Evolutionary conservation across 2,797 vertebrate genomes (phyloP).

Genomic region (Garrulus glandarius): DNA sequence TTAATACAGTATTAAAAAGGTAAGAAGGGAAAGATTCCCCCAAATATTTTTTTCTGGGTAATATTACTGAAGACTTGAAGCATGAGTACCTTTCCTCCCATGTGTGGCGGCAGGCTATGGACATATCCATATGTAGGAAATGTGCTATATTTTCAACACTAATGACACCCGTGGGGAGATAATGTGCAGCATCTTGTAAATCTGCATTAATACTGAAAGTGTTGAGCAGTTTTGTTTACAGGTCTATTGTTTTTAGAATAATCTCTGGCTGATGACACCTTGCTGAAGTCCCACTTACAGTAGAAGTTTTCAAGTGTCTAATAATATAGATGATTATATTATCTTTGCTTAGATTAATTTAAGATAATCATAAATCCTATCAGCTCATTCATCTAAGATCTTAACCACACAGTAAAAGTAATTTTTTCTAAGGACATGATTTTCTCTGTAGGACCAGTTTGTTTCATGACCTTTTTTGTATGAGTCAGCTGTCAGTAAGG

Average conservation of each 20-base stretch:
- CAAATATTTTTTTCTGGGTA: neutral
- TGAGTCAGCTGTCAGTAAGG: neutral
- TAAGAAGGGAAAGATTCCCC: neutral
- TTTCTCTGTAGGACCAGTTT: neutral
- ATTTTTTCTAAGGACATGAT: conserved; percentile 1
- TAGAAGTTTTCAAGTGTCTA: neutral
- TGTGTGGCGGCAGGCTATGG: neutral
- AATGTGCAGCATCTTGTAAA: neutral
- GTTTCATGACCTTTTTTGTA: neutral
- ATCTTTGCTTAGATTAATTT: neutral
- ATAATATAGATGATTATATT: conserved; percentile 9
- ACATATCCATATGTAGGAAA: neutral
- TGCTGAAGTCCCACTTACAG: neutral
- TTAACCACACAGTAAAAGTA: neutral
- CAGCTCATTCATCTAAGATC: neutral
- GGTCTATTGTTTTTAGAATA: neutral
- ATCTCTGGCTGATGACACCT: neutral
- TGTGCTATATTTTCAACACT: neutral
- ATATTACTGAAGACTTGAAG: neutral
- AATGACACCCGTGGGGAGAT: neutral
- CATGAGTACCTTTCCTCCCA: neutral
- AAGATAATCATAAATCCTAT: neutral
- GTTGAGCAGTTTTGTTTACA: neutral
- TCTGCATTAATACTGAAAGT: neutral
- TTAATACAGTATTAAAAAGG: neutral